Base-by-base conservation (phyloP, 2,113 vertebrate genomes). In the Atherinomorus stipes region DNA sequence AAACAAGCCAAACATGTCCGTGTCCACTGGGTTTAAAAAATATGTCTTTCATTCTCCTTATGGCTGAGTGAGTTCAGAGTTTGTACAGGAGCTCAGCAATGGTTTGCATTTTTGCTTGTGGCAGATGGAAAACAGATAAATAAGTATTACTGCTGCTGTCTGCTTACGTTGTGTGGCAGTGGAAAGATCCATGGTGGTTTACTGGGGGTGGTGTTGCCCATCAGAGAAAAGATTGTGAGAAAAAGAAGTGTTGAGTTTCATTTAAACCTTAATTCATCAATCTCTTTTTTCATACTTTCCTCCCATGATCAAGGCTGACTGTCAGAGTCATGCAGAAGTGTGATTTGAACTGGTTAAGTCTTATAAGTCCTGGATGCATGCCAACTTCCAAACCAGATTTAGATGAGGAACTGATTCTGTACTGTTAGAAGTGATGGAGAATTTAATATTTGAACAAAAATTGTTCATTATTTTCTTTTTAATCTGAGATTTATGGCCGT, bases 211-310 rank as follows among this genome's bases (percentile, higher is more conserved):
- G 54, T 53, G 79, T 83, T 64, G 56, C 64, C 64, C 82, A 84
- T 85, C 66, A 45, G 69, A 69, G 66, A 88, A 75, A 85, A 73
- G 65, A 90, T 88, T 88, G 85, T 73, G 71, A 71, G 73, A 72
- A 83, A 84, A 68, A 78, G 68, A 67, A 73, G 76, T 85, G 89
- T 78, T 74, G 21, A 76, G 69, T 59, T 75, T 85, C 50, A 69
- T 90, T 86, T 81, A 67, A 40, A 47, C 61, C 71, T 71, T 81
- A 75, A 92, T 92, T 85, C 66, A 74, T 83, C 88, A 84, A 82
- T 83, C 59, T 88, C 85, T 84, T 76, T 85, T 84, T 90, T 88
- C 84, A 77, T 84, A 60, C 76, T 74, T 45, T 64, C 64, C 64
- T 64, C 76, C 71, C 62, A 75, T 83, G 80, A 57, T 79, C 54